These are phyloP conservation scores for Protonemura montana DNA, from an alignment of 2,888 invertebrate species.

Conservation along the genomic window DNA sequence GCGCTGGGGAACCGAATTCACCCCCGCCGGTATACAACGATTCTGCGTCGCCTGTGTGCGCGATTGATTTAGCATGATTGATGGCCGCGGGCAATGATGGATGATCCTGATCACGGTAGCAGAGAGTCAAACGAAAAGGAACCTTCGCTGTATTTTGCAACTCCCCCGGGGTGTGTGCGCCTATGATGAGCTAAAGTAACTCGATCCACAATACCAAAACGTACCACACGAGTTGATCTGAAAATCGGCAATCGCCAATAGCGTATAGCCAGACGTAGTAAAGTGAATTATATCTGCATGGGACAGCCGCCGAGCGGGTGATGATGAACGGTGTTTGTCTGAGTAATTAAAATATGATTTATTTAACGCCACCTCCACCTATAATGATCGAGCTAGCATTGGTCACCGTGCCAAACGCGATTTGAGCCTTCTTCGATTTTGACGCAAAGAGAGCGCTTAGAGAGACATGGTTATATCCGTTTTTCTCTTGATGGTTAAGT, in stretches of 20 bases:
- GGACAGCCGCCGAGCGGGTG: neutral
- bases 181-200: no score
- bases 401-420: no score
- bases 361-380: neutral
- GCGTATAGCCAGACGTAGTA: no score
- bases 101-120: neutral
- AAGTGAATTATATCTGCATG: no score
- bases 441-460: no score
- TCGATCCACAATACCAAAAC: no score
- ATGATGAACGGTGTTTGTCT: neutral
- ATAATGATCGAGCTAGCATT: neutral
- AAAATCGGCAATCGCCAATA: no score
- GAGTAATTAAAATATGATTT: neutral
- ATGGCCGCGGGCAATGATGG: neutral
- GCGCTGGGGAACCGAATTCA: neutral
- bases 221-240: no score
- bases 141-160: neutral
- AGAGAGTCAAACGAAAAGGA: neutral
- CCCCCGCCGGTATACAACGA: neutral
- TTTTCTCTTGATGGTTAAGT: no score
- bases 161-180: neutral
- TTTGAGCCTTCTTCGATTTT: no score
- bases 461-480: no score
- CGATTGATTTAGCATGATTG: conserved; percentile 23
- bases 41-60: neutral